Evolutionary conservation across 1,140 invertebrate genomes (phyloP).

Genomic region (Leptinotarsa undecemlineata): DNA sequence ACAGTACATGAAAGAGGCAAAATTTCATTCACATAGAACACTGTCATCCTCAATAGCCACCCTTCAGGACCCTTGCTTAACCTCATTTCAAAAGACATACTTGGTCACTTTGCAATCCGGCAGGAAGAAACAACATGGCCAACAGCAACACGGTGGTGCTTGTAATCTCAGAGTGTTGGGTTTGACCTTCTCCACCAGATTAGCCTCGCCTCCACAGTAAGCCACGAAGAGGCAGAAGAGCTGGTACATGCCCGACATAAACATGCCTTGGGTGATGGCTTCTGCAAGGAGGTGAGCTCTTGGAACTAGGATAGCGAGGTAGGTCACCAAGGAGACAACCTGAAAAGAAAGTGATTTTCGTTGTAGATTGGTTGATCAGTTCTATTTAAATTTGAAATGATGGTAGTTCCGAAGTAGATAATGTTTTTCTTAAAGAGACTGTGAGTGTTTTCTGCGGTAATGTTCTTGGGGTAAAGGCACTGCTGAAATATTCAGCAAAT

Average conservation of each 20-base stretch:
- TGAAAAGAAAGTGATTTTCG: conserved; percentile 41
- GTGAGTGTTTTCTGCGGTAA: too few species aligned
- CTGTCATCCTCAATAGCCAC: too few species aligned
- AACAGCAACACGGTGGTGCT: conserved; percentile 66
- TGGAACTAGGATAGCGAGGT: conserved; percentile 63
- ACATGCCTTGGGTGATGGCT: conserved; percentile 64
- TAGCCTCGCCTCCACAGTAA: conserved; percentile 64
- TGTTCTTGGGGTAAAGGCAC: too few species aligned
- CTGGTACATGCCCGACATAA: conserved; percentile 67
- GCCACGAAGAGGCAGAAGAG: conserved; percentile 64
- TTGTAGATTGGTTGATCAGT: too few species aligned
- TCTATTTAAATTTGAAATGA: too few species aligned
- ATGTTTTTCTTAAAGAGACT: too few species aligned
- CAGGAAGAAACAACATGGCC: conserved; percentile 63
- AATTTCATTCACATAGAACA: too few species aligned
- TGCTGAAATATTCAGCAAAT: too few species aligned
- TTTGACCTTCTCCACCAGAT: conserved; percentile 60
- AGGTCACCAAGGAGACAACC: conserved; percentile 62
- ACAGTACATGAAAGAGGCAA: too few species aligned
- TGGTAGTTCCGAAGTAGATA: too few species aligned
- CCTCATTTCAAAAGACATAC: conserved; percentile 52
- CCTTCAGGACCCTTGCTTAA: too few species aligned
- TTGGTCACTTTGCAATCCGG: conserved; percentile 61
- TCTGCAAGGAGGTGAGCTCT: conserved; percentile 64
- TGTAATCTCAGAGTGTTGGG: conserved; percentile 58